Evolutionary conservation across 2,113 vertebrate species (phyloP).

Genomic region (Eulemur macaco): DNA sequence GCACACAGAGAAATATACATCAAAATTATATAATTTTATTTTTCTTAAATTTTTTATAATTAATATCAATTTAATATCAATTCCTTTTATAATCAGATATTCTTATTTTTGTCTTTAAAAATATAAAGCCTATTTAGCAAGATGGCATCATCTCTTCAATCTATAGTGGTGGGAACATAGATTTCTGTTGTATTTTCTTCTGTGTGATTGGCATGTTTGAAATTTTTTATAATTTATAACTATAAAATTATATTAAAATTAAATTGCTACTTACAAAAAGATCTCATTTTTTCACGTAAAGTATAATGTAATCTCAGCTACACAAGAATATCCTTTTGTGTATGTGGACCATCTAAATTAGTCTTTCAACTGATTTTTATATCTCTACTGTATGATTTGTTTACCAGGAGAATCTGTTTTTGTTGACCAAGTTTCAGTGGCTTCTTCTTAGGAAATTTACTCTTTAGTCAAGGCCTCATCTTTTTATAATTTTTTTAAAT

Average conservation of each 20-base stretch:
- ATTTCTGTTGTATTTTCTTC: not conserved
- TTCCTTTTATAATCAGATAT: not conserved
- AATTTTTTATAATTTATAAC: constrained; percentile 18
- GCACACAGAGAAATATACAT: not conserved
- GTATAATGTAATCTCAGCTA: not conserved
- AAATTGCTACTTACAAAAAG: not conserved
- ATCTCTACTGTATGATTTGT: not conserved
- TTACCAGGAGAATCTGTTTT: not conserved
- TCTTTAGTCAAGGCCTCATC: not conserved
- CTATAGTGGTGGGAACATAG: not conserved
- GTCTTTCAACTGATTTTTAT: not conserved
- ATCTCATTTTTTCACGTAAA: not conserved
- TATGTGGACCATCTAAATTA: not conserved
- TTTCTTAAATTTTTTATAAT: not conserved
- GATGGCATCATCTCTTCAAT: not conserved
- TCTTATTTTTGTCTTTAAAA: not conserved
- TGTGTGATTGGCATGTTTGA: not conserved
- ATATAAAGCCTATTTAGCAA: not conserved
- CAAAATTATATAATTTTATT: not conserved
- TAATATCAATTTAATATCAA: not conserved
- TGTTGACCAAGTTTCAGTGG: not conserved
- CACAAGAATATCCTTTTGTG: not conserved
- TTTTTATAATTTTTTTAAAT: not conserved
- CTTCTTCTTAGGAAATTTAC: not conserved
- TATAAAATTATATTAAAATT: not conserved